These are phyloP conservation scores for Pristis pectinata DNA, from an alignment of 2,797 vertebrate genomes.

Conservation along the genomic window DNA sequence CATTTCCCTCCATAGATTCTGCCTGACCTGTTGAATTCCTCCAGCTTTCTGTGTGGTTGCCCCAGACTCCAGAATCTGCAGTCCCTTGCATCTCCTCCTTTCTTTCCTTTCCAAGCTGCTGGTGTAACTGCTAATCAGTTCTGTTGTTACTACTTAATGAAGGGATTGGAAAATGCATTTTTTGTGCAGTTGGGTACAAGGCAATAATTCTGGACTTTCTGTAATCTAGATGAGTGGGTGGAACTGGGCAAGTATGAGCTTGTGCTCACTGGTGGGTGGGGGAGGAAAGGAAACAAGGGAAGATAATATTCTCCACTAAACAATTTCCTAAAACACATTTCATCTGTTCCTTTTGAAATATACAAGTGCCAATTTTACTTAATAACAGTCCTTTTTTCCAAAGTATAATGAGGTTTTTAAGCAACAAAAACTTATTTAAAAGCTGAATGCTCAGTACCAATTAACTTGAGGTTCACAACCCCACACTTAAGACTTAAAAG, in stretches of 20 bases:
- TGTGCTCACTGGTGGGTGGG: too few relatives aligned
- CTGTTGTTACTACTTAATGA: not conserved
- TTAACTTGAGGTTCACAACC: conserved; percentile 16
- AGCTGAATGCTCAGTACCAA: not conserved
- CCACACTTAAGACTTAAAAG: conserved; percentile 31
- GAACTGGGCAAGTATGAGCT: not conserved
- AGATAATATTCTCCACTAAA: not conserved
- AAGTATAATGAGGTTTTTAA: conserved; percentile 13
- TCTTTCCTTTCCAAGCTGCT: not conserved
- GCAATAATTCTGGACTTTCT: not conserved
- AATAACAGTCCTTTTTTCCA: conserved; percentile 19
- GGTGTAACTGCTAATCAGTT: not conserved
- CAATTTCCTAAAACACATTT: not conserved
- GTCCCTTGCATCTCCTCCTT: not conserved
- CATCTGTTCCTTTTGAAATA: conserved; percentile 16
- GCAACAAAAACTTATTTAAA: not conserved
- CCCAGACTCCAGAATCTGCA: too few relatives aligned
- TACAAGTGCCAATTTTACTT: conserved; percentile 15
- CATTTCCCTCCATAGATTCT: too few relatives aligned
- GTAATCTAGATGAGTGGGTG: not conserved
- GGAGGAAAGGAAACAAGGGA: not conserved
- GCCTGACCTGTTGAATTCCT: too few relatives aligned
- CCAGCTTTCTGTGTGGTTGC: too few relatives aligned
- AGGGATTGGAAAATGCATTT: not conserved
- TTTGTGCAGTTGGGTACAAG: not conserved